Percentiles rank a stretch among this genome's conserved stretches.
Conservation (phyloP, 2,888 invertebrate genomes). For the Tortricodes alternella region DNA sequence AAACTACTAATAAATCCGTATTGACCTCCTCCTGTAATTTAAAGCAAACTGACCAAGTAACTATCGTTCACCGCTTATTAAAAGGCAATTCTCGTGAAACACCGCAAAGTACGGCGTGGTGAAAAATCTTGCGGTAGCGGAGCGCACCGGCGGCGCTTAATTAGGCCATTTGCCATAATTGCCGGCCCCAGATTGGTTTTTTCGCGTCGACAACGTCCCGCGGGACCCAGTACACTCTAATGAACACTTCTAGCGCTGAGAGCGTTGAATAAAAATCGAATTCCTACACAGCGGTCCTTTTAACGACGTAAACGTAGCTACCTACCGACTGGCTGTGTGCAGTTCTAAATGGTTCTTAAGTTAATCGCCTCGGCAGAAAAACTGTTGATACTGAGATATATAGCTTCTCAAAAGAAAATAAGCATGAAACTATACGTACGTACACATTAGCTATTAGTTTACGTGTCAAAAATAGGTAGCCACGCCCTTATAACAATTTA, state of each 20-base stretch:
- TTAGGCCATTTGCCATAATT: constrained; percentile 79
- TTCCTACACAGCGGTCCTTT: constrained; percentile 25
- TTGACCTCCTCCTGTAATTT: too few relatives aligned
- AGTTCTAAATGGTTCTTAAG: constrained; percentile 13
- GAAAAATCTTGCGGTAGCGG: constrained; percentile 57
- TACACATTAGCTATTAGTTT: too few relatives aligned
- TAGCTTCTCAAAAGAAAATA: too few relatives aligned
- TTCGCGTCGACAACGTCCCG: constrained; percentile 74
- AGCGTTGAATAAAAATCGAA: constrained; percentile 44
- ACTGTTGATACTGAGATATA: not conserved
- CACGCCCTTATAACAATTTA: too few relatives aligned
- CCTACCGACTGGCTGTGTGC: constrained; percentile 7
- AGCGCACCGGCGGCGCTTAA: constrained; percentile 55
- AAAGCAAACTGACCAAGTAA: constrained; percentile 36
- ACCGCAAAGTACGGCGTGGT: constrained; percentile 56
- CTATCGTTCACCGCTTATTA: constrained; percentile 50
- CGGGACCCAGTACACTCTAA: constrained; percentile 64
- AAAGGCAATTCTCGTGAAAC: constrained; percentile 54
- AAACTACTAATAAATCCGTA: too few relatives aligned
- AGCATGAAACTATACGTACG: too few relatives aligned
- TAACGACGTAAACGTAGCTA: constrained; percentile 20
- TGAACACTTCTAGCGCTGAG: constrained; percentile 61
- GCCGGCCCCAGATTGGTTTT: constrained; percentile 77
- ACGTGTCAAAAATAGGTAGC: too few relatives aligned
- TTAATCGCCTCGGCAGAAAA: not conserved